phyloP scores from a whole-genome alignment of 92 coral and sea anemone genomes.

The Porites rus region DNA sequence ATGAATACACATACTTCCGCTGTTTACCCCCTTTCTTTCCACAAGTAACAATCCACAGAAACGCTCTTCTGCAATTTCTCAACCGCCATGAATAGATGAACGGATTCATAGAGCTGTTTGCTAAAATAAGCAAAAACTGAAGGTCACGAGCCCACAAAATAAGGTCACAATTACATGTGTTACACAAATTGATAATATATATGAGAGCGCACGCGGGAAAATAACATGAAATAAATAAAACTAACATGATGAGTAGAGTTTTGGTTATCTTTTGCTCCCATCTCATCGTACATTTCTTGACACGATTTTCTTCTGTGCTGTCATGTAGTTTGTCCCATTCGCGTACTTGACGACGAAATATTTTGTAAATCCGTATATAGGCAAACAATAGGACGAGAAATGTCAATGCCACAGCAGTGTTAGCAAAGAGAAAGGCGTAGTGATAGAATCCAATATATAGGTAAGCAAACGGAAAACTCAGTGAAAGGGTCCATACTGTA shows the following conservation, averaged over 20 bases:
- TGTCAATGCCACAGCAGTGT: conserved; percentile 85
- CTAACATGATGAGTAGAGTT: conserved; percentile 85
- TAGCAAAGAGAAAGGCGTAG: conserved; percentile 90
- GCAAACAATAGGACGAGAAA: conserved; percentile 81
- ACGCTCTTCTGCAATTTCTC: conserved; percentile 73
- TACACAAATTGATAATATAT: conserved; percentile 86
- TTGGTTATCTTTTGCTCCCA: conserved; percentile 92
- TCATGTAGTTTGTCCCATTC: conserved; percentile 84
- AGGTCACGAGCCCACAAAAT: conserved; percentile 91
- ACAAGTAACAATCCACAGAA: conserved; percentile 75
- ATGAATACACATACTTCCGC: conserved; percentile 26
- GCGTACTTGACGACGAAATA: conserved; percentile 78
- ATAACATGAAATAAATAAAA: conserved; percentile 79
- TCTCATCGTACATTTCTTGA: conserved; percentile 69
- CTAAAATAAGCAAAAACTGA: conserved; percentile 84
- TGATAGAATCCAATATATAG: conserved; percentile 83
- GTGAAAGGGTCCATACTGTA: conserved; percentile 79
- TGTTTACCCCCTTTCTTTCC: conserved; percentile 67
- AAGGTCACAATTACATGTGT: conserved; percentile 74
- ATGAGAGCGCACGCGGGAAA: conserved; percentile 83
- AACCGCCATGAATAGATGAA: conserved; percentile 93
- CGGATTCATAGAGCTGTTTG: conserved; percentile 92
- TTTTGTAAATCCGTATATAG: conserved; percentile 81
- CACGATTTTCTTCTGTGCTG: conserved; percentile 72
- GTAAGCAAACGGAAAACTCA: conserved; percentile 87